Conservation (phyloP, 2,888 invertebrate species). For the Andrena hattorfiana region DNA sequence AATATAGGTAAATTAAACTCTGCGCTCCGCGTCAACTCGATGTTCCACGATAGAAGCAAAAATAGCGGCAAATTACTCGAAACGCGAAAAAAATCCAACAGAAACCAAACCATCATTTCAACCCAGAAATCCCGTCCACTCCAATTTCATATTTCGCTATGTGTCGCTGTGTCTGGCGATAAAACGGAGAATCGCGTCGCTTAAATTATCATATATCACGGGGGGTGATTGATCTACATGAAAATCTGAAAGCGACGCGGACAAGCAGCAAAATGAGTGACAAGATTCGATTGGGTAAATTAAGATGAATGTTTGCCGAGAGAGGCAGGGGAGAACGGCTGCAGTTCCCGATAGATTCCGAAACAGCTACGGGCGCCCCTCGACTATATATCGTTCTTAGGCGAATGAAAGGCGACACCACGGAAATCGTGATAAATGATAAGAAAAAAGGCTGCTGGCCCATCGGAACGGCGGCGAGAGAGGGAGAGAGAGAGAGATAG, state of each 20-base stretch:
- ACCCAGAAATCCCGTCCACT: too few species aligned
- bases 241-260: background rate
- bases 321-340: too few species aligned
- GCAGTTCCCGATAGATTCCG: slow-evolving; percentile 40
- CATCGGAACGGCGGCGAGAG: background rate
- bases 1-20: too few species aligned
- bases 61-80: too few species aligned
- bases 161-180: too few species aligned
- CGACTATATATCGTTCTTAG: slow-evolving; percentile 48
- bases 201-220: slow-evolving; percentile 6
- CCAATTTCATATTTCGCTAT: too few species aligned
- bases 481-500: background rate
- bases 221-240: background rate
- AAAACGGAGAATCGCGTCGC: background rate
- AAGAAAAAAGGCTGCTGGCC: background rate
- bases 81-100: too few species aligned
- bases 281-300: slow-evolving; percentile 36
- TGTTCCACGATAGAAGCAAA: too few species aligned
- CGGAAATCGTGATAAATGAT: slow-evolving; percentile 53
- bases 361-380: slow-evolving; percentile 10
- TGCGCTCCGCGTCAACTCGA: too few species aligned
- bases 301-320: slow-evolving; percentile 38
- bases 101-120: too few species aligned
- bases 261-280: slow-evolving; percentile 21
- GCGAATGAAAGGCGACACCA: slow-evolving; percentile 32